Conservation (phyloP, 2,888 invertebrate genomes). For the Ferrisia virgata region DNA sequence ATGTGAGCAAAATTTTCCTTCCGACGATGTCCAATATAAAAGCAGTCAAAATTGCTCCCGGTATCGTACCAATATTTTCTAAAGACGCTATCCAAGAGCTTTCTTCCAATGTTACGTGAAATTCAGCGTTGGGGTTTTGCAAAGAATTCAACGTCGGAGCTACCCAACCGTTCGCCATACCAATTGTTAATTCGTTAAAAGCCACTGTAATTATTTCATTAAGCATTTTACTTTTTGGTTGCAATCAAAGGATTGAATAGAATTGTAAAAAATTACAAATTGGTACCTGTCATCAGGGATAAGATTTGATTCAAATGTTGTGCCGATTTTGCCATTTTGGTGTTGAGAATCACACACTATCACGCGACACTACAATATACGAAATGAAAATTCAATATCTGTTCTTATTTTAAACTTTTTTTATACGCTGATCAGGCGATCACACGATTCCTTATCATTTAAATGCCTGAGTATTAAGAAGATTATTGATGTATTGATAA, state of each 20-base stretch:
- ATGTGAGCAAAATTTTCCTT: not conserved
- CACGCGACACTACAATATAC: not conserved
- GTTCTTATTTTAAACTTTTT: not conserved
- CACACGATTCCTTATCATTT: not conserved
- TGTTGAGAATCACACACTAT: not conserved
- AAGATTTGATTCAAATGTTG: not conserved
- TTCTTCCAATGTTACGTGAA: not conserved
- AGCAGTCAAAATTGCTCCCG: not conserved
- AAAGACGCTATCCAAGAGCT: slow-evolving; percentile 19
- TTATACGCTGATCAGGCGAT: too few species aligned
- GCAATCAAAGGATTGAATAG: not conserved
- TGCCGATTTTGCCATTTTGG: not conserved
- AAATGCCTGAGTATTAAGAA: not conserved
- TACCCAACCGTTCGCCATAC: not conserved
- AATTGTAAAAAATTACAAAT: not conserved
- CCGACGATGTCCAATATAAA: not conserved
- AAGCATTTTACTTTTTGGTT: not conserved
- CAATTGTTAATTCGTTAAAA: not conserved
- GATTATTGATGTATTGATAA: not conserved
- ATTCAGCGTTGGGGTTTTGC: not conserved
- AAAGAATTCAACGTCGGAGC: not conserved
- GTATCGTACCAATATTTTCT: not conserved
- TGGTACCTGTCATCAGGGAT: not conserved
- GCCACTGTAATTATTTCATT: not conserved
- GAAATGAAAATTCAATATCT: not conserved